Conservation (phyloP, 2,888 invertebrate species). For the Brachypterus glaber region DNA sequence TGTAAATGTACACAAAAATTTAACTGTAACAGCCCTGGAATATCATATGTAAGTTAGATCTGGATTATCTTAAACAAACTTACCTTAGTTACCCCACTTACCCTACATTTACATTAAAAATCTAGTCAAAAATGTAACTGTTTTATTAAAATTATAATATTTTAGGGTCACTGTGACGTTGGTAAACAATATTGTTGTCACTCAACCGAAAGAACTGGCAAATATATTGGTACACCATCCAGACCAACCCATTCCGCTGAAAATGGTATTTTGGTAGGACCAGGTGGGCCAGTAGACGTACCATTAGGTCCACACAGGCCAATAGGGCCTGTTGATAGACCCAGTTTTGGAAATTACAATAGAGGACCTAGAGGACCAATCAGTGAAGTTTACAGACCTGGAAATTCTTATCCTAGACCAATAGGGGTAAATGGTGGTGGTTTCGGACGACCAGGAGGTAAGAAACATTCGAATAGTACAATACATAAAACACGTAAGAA, state of each 20-base stretch:
- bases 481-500: no score
- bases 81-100: no score
- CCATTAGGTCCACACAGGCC: constrained; percentile 16
- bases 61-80: neutral
- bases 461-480: no score
- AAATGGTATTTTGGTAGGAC: constrained; percentile 42
- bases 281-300: constrained; percentile 34
- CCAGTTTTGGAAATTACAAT: constrained; percentile 14
- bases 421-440: constrained; percentile 39
- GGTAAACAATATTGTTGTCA: constrained; percentile 59
- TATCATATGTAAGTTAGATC: constrained; percentile 46
- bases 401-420: constrained; percentile 1
- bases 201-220: constrained; percentile 33
- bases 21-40: constrained; percentile 46
- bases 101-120: no score
- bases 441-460: no score
- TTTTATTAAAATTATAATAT: constrained; percentile 13
- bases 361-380: constrained; percentile 18
- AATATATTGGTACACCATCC: constrained; percentile 32
- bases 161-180: constrained; percentile 53
- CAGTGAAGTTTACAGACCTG: constrained; percentile 18
- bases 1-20: constrained; percentile 49
- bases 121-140: no score
- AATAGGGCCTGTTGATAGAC: constrained; percentile 19
- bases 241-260: constrained; percentile 35